Conservation (phyloP, 1,140 invertebrate species). For the Drosophila athabasca region DNA sequence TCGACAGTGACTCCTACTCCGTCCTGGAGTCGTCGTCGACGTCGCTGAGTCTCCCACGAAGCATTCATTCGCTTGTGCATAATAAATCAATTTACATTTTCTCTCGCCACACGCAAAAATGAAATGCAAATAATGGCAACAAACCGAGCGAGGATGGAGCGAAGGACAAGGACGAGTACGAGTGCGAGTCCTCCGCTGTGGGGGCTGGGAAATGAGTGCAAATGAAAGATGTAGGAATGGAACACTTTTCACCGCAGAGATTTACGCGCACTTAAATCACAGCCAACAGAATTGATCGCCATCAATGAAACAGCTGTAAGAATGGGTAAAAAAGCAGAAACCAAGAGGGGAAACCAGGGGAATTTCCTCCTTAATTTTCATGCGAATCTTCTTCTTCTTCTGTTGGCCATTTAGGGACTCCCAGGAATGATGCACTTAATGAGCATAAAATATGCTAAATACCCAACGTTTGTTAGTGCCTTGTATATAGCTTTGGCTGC, state of each 20-base stretch:
- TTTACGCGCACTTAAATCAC: conserved; percentile 77
- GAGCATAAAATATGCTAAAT: conserved; percentile 69
- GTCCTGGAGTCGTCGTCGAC: not conserved
- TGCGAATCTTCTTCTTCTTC: conserved; percentile 14
- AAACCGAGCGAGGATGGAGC: conserved; percentile 22
- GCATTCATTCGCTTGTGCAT: conserved; percentile 71
- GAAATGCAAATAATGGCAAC: conserved; percentile 73
- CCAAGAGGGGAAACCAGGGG: not conserved
- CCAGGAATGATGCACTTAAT: conserved; percentile 56
- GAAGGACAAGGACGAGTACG: too few relatives aligned
- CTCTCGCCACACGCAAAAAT: conserved; percentile 70
- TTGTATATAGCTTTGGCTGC: not conserved
- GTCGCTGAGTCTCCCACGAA: conserved; percentile 27
- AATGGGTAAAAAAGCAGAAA: not conserved
- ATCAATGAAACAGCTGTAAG: conserved; percentile 41
- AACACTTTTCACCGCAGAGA: conserved; percentile 71
- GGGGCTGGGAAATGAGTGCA: not conserved
- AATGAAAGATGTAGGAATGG: conserved; percentile 12
- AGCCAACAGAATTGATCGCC: conserved; percentile 70
- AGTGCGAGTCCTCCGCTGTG: not conserved
- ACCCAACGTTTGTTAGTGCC: conserved; percentile 28
- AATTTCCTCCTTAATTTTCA: conserved; percentile 7
- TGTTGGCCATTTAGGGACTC: conserved; percentile 42
- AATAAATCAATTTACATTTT: conserved; percentile 80
- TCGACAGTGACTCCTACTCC: conserved; percentile 8